These are phyloP conservation scores for Petrocephalus sullivani DNA, from an alignment of 2,797 vertebrate genomes.

Conservation along the genomic window DNA sequence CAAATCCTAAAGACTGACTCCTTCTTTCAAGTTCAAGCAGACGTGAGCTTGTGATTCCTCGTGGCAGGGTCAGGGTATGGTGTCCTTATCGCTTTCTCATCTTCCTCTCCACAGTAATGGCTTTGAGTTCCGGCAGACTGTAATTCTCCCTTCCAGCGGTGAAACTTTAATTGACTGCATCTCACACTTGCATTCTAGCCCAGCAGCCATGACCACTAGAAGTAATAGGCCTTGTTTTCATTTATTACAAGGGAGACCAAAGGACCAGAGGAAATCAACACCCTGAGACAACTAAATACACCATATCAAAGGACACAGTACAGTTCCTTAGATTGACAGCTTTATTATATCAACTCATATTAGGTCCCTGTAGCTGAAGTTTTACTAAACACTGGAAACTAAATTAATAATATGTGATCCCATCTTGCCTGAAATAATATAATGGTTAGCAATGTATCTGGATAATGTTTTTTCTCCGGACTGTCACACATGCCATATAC, in stretches of 20 bases:
- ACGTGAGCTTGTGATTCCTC: neutral
- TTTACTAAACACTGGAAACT: neutral
- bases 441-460: neutral
- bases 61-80: neutral
- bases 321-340: conserved; percentile 3
- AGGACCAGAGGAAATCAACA: neutral
- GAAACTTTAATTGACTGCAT: conserved; percentile 19
- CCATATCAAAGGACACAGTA: neutral
- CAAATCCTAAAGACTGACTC: neutral
- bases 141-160: conserved; percentile 18
- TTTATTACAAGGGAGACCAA: neutral
- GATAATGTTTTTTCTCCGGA: neutral
- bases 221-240: conserved; percentile 22
- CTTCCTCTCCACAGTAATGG: neutral
- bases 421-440: neutral
- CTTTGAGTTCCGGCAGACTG: neutral
- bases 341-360: neutral
- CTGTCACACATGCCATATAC: neutral
- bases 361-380: neutral
- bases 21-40: neutral
- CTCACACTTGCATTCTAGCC: neutral
- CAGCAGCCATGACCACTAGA: conserved; percentile 8
- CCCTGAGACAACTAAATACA: neutral
- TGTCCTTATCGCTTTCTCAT: neutral
- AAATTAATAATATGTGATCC: neutral